Evolutionary conservation across 2,113 vertebrate genomes (phyloP).

Genomic region (Myotis davidii): DNA sequence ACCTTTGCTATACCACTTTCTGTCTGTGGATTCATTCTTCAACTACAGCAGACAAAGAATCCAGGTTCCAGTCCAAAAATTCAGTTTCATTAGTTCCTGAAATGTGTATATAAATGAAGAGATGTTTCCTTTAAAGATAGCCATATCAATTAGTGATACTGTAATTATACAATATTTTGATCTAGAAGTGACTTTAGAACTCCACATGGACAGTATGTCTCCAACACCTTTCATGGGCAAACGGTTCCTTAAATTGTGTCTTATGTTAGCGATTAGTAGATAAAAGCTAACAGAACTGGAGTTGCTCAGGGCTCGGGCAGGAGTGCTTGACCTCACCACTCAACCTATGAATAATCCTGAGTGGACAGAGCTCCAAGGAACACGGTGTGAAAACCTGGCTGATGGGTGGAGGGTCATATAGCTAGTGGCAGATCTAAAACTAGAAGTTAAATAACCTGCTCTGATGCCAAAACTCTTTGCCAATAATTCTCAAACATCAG

Average conservation of each 20-base stretch:
- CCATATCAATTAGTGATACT: background rate
- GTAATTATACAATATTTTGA: background rate
- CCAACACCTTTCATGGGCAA: background rate
- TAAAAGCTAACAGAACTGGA: background rate
- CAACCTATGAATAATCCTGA: background rate
- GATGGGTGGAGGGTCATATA: background rate
- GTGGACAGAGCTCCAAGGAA: background rate
- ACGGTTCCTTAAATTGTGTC: background rate
- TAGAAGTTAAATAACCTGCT: background rate
- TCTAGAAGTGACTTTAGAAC: background rate
- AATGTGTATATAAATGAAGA: background rate
- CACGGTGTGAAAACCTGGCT: background rate
- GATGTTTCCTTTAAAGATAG: background rate
- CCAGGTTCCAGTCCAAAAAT: too few relatives aligned
- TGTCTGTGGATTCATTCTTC: too few relatives aligned
- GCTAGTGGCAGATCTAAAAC: background rate
- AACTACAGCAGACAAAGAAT: too few relatives aligned
- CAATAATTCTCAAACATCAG: background rate
- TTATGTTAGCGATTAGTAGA: background rate
- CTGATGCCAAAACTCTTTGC: background rate
- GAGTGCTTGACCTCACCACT: background rate
- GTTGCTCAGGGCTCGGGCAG: background rate
- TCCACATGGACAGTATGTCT: background rate
- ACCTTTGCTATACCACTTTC: too few relatives aligned
- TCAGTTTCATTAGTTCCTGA: too few relatives aligned